Percentiles rank a stretch among this genome's conserved stretches.
Conservation (phyloP, 2,888 invertebrate species). For the Gryllus longicercus region DNA sequence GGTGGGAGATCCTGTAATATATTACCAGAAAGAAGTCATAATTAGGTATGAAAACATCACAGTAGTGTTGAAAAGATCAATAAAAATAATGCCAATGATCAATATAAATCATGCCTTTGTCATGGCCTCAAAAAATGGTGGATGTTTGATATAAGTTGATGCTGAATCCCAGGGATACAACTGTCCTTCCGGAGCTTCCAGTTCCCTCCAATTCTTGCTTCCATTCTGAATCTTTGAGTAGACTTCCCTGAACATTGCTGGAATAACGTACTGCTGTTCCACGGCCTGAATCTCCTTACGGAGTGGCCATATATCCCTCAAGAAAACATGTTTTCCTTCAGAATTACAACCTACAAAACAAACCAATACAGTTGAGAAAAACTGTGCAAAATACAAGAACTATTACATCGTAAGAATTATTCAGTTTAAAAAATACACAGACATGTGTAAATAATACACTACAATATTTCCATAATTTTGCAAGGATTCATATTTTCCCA, state of each 20-base stretch:
- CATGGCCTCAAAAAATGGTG: conserved; percentile 92
- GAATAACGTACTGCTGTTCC: conserved; percentile 85
- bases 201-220: conserved; percentile 77
- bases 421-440: background rate
- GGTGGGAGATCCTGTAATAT: conserved; percentile 57
- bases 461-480: too few species aligned
- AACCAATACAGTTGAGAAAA: background rate
- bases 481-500: too few species aligned
- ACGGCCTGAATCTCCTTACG: conserved; percentile 84
- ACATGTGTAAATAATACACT: background rate
- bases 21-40: background rate
- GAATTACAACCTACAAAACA: conserved; percentile 52
- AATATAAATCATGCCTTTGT: conserved; percentile 52
- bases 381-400: background rate
- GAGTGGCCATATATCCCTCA: conserved; percentile 94
- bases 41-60: background rate
- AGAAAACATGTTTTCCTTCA: conserved; percentile 74
- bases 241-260: conserved; percentile 95
- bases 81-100: background rate
- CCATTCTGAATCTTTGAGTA: conserved; percentile 81
- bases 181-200: conserved; percentile 74
- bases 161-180: conserved; percentile 86
- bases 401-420: background rate
- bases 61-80: background rate
- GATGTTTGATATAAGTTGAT: conserved; percentile 94